Conservation (phyloP, 2,797 vertebrate genomes). For the Steatocranus sp. region DNA sequence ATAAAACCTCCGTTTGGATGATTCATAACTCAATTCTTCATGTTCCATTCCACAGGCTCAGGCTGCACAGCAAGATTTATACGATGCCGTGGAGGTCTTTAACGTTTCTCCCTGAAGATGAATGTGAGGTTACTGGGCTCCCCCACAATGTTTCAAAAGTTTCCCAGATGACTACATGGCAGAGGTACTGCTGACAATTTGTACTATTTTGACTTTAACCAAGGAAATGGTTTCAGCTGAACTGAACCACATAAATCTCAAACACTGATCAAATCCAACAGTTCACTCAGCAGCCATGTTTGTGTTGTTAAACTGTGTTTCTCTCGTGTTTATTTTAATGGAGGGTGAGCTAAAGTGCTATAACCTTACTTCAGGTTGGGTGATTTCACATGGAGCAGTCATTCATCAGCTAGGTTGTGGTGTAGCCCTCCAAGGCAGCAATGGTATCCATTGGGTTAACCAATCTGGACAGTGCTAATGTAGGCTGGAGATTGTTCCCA, state of each 20-base stretch:
- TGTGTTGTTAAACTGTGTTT: conserved; percentile 43
- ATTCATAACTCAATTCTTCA: conserved; percentile 50
- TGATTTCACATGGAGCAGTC: conserved; percentile 53
- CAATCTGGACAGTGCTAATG: conserved; percentile 63
- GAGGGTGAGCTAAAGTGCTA: conserved; percentile 44
- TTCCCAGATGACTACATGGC: conserved; percentile 15
- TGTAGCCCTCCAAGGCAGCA: conserved; percentile 54
- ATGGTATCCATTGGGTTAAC: conserved; percentile 63
- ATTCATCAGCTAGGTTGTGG: conserved; percentile 62
- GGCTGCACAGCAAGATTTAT: conserved; percentile 32
- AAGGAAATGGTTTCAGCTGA: conserved; percentile 55
- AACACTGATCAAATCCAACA: conserved; percentile 42
- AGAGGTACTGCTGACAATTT: conserved; percentile 34
- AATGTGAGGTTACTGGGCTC: conserved; percentile 38
- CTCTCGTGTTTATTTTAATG: conserved; percentile 66
- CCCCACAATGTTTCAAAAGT: conserved; percentile 17
- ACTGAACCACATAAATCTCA: conserved; percentile 10
- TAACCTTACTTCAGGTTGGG: conserved; percentile 38
- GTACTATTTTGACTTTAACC: conserved; percentile 31
- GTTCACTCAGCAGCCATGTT: conserved; percentile 50
- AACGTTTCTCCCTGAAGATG: conserved; percentile 39
- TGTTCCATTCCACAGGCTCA: conserved; percentile 27
- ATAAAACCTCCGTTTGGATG: conserved; percentile 35
- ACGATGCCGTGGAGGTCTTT: conserved; percentile 29
- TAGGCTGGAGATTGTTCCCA: conserved; percentile 71